Conservation (phyloP, 2,797 vertebrate species). For the Melanotaenia trifasciata region DNA sequence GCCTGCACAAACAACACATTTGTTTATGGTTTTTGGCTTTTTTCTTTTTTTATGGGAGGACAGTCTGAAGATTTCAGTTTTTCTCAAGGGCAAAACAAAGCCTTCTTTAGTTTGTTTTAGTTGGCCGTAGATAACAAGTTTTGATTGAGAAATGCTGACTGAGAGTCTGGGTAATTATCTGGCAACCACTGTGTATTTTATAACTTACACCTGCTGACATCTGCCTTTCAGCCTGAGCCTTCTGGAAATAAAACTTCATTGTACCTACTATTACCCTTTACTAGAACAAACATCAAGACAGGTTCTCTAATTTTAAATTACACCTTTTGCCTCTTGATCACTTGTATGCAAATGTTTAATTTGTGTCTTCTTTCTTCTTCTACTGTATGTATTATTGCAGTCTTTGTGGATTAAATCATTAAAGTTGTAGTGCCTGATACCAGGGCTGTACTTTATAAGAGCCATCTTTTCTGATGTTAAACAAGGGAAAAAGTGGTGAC, state of each 20-base stretch:
- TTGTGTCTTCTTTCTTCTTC: too few species aligned
- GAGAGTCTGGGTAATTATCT: constrained; percentile 77
- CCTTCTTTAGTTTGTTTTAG: constrained; percentile 64
- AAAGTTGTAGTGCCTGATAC: neutral
- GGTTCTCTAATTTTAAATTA: constrained; percentile 12
- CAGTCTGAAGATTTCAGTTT: constrained; percentile 45
- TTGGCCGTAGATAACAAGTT: constrained; percentile 74
- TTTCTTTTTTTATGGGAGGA: constrained; percentile 7
- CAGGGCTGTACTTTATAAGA: neutral
- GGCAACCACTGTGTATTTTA: constrained; percentile 76
- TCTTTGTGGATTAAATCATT: constrained; percentile 41
- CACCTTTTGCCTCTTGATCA: neutral
- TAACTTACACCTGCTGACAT: constrained; percentile 74
- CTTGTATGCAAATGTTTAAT: neutral
- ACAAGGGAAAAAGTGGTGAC: constrained; percentile 23
- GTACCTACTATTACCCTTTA: constrained; percentile 43
- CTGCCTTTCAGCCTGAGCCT: constrained; percentile 50
- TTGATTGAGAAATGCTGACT: constrained; percentile 84
- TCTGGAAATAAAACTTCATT: constrained; percentile 24
- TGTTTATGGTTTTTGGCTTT: neutral
- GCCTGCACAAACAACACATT: constrained; percentile 5
- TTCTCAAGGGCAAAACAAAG: constrained; percentile 60
- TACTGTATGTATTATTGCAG: constrained; percentile 14
- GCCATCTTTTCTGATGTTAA: constrained; percentile 2
- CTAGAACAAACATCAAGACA: constrained; percentile 29